Evolutionary conservation across 2,797 vertebrate genomes (phyloP).

Genomic region (Lepus townsendii): DNA sequence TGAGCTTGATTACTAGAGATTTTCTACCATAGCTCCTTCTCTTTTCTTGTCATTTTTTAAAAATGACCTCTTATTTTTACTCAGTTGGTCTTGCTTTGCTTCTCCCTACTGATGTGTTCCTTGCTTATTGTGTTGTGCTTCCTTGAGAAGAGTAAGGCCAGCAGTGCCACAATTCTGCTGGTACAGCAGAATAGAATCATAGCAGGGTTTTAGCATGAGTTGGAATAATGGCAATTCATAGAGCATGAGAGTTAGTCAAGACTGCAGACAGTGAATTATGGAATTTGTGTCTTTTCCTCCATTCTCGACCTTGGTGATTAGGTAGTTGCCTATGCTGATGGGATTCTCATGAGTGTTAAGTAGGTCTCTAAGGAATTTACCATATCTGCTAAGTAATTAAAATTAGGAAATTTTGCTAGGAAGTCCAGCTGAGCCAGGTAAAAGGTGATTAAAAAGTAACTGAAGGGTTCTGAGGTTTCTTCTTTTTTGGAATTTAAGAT

Average conservation of each 20-base stretch:
- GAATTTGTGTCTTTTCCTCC: neutral
- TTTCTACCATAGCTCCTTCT: neutral
- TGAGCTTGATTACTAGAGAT: neutral
- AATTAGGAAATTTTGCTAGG: slow-evolving; percentile 4
- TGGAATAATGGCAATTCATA: neutral
- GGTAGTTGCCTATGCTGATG: neutral
- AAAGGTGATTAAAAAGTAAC: neutral
- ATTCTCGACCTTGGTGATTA: neutral
- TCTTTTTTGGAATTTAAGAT: slow-evolving; percentile 23
- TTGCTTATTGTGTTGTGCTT: neutral
- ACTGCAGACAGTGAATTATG: neutral
- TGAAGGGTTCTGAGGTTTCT: neutral
- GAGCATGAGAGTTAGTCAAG: neutral
- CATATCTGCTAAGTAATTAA: neutral
- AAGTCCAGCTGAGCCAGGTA: slow-evolving; percentile 13
- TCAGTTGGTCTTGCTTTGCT: neutral
- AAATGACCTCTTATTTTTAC: neutral
- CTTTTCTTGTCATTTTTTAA: neutral
- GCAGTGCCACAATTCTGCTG: neutral
- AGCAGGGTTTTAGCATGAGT: neutral
- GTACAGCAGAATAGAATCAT: neutral
- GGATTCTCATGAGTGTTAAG: neutral
- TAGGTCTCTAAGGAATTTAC: slow-evolving; percentile 25
- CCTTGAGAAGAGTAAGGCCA: neutral
- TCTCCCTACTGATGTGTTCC: neutral